A percentile compares a stretch with the other conserved stretches of the same genome.
Conservation (phyloP, 2,797 vertebrate genomes). For the Hydrolagus colliei region DNA sequence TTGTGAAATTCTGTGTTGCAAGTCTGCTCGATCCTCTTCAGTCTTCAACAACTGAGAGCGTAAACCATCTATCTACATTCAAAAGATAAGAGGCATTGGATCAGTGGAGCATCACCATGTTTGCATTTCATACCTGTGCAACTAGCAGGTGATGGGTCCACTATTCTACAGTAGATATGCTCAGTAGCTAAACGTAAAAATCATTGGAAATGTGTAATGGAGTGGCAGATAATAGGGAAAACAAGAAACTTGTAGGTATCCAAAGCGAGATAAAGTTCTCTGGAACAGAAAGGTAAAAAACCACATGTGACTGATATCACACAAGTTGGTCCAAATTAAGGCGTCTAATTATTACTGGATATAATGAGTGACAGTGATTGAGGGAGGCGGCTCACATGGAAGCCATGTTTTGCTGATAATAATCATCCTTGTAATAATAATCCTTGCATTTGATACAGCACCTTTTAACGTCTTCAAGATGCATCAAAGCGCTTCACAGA, state of each 20-base stretch:
- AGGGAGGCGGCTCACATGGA: too few relatives aligned
- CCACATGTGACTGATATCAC: not conserved
- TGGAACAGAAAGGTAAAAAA: not conserved
- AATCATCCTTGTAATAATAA: too few relatives aligned
- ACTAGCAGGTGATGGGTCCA: conserved; percentile 1
- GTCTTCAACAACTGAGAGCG: conserved; percentile 65
- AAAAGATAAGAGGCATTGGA: conserved; percentile 17
- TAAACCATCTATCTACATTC: conserved; percentile 75
- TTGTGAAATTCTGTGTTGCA: conserved; percentile 62
- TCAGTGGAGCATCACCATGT: conserved; percentile 25
- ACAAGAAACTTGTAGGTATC: not conserved
- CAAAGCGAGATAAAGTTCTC: not conserved
- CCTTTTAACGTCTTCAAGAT: too few relatives aligned
- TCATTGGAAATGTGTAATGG: not conserved
- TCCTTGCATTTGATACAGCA: too few relatives aligned
- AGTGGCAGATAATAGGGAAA: not conserved
- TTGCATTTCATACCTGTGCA: conserved; percentile 26
- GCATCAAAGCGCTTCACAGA: too few relatives aligned
- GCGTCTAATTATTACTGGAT: not conserved
- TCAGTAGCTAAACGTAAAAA: conserved; percentile 4
- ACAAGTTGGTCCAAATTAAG: not conserved
- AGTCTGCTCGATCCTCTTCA: conserved; percentile 60
- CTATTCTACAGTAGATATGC: not conserved
- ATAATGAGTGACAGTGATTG: too few relatives aligned
- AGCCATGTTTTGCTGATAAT: too few relatives aligned